Percentiles rank a stretch among this genome's conserved stretches.
These are phyloP conservation scores for Microcebus griseorufus DNA, from an alignment of 2,113 vertebrate species.

Conservation along the genomic window DNA sequence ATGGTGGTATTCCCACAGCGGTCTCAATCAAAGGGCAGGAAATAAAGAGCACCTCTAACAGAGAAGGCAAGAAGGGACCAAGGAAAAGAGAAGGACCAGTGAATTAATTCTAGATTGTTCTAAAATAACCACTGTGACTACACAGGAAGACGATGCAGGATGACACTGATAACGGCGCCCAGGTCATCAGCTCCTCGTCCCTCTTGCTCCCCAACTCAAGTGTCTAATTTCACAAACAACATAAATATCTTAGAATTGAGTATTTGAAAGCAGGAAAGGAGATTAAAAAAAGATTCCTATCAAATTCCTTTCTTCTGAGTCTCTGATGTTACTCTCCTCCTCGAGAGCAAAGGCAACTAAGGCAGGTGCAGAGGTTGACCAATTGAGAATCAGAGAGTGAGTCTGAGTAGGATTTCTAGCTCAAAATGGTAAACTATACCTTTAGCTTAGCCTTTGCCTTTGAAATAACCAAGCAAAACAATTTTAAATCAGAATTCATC, in stretches of 20 bases:
- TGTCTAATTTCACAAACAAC: background rate
- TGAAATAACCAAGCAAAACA: background rate
- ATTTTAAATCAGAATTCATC: background rate
- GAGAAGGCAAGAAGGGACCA: background rate
- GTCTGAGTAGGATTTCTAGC: background rate
- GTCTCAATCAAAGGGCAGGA: background rate
- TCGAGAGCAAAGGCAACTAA: background rate
- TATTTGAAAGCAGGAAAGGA: background rate
- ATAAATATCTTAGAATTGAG: background rate
- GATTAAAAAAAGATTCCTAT: background rate
- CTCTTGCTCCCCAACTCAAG: background rate
- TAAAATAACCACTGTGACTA: background rate
- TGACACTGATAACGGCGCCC: background rate
- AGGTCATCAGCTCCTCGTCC: background rate
- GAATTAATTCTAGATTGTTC: background rate
- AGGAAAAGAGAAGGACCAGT: background rate
- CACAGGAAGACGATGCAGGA: accelerated
- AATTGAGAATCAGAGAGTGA: background rate
- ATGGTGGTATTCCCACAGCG: too few relatives aligned
- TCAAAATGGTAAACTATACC: background rate
- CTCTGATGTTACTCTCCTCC: background rate
- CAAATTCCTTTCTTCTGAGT: background rate
- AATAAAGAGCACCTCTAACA: background rate
- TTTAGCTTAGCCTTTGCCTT: background rate
- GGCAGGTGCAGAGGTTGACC: background rate